Evolutionary conservation across 2,797 vertebrate genomes (phyloP), one percentile per base, ranked within the genome.

Genomic region (Anolis apletophallus): DNA sequence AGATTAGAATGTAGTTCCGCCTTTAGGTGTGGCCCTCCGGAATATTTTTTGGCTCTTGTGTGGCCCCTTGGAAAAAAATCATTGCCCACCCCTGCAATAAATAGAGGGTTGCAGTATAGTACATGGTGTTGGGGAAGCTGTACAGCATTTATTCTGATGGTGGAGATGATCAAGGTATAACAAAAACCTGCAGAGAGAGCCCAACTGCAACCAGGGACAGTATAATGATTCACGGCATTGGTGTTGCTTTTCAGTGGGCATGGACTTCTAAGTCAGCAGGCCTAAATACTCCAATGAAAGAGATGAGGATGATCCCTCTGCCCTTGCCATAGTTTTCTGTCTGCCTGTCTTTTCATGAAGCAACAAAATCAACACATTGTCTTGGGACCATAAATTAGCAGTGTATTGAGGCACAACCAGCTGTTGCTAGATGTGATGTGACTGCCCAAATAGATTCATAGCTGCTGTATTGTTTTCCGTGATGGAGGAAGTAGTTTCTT

Each of bases 301-400:
- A 0, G 9, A 21, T n/a, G 29, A 55, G 85, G 46, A 83, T 16
- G 61, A 80, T 88, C 83, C 55, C 83, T 81, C 80, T 6, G 7
- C 89, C 89, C 85, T 85, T 0, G 0, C 93, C 94, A 71, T 3
- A 74, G 89, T 93, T 93, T 94, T 90, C 90, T 84, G 89, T 90
- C 91, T 93, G 29, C 0, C 83, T 87, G 93, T 90, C 89, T 92
- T 87, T 93, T 93, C 6, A 83, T 85, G 68, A 94, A n/a, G 88
- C 94, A 94, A 92, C 95, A 82, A 79, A 87, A 93, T 87, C 93
- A 95, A 93, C 95, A 91, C 93, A 91, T 93, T 93, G 93, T 95
- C 96, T 95, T 93, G 96, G 94, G 94, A 93, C 95, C 94, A 95
- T 96, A 96, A 96, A 96, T 96, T 94, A 95, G 95, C 95, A 94